Base-by-base conservation (phyloP, 2,797 vertebrate genomes). In the Parauchenoglanis ngamensis region DNA sequence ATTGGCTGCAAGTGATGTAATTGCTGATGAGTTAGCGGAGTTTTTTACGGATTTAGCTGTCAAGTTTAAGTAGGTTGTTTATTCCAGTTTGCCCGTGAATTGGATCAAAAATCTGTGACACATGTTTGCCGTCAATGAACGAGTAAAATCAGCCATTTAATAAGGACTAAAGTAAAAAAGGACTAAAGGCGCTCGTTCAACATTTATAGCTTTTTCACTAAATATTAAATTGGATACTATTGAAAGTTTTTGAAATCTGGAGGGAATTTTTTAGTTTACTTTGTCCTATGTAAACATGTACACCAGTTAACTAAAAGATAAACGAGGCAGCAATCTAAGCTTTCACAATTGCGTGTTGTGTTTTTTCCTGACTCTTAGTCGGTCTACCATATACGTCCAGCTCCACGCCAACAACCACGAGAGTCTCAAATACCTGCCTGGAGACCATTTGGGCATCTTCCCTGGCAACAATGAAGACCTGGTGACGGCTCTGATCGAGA, bases 401-500 rank as follows among this genome's bases (percentile, higher is more conserved):
- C 97, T 99, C 89, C 95, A 99, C 93, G 96, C 97, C 92, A 96
- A 98, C 0, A 95, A 97, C 87, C 96, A 97, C 46, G 96, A 97
- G 92, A 97, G 92, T 82, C 95, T 99, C 90, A 95, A 92, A 90
- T 99, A 99, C 94, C 95, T 96, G 89, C 98, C 98, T 0, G 98
- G 98, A 61, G 98, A 99, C 94, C 98, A 99, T 94, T 92, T 99
- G 92, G 98, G 98, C 0, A 95, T 99, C 88, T 99, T 97, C 91
- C 95, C 98, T 1, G 97, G 98, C 86, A 99, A 99, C 96, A 96
- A 97, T 0, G 98, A 98, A 91, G 96, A 98, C 90, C 94, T 99
- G 82, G 98, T 99, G 91, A 97, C 93, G 0, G 96, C 97, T 52
- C 96, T 99, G 92, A 97, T 98, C 0, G 97, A 98, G 76, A 96